Conservation (phyloP, 2,888 invertebrate genomes). For the Atherix ibis region DNA sequence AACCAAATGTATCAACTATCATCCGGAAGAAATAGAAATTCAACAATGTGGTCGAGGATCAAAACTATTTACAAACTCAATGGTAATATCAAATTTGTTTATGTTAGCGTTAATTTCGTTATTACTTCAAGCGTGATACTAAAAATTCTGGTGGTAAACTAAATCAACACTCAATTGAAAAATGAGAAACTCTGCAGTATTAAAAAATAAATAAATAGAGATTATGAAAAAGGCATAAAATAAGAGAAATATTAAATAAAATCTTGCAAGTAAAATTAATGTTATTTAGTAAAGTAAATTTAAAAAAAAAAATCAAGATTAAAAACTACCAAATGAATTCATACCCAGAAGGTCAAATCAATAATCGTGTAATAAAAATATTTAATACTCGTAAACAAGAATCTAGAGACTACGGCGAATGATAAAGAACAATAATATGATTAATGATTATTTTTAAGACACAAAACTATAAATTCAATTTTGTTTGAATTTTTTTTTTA, state of each 20-base stretch:
- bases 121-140: slow-evolving; percentile 31
- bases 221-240: no score
- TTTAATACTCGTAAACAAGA: no score
- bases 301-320: slow-evolving; percentile 1
- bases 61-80: slow-evolving; percentile 20
- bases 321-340: slow-evolving; percentile 4
- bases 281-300: background rate
- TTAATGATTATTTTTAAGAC: no score
- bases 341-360: slow-evolving; percentile 3
- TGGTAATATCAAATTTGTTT: slow-evolving; percentile 23
- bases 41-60: slow-evolving; percentile 31
- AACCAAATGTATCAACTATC: slow-evolving; percentile 73
- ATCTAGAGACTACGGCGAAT: no score
- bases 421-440: no score
- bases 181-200: no score
- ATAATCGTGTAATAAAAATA: no score
- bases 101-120: slow-evolving; percentile 24
- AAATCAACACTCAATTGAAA: no score
- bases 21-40: slow-evolving; percentile 56
- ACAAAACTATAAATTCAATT: no score
- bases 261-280: background rate
- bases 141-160: no score
- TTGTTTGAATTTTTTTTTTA: no score
- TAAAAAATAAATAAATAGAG: no score
- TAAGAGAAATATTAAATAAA: background rate